Percentiles rank a stretch among this genome's conserved stretches.
Evolutionary conservation across 2,113 vertebrate genomes (phyloP).

Genomic region (Amphiprion percula): DNA sequence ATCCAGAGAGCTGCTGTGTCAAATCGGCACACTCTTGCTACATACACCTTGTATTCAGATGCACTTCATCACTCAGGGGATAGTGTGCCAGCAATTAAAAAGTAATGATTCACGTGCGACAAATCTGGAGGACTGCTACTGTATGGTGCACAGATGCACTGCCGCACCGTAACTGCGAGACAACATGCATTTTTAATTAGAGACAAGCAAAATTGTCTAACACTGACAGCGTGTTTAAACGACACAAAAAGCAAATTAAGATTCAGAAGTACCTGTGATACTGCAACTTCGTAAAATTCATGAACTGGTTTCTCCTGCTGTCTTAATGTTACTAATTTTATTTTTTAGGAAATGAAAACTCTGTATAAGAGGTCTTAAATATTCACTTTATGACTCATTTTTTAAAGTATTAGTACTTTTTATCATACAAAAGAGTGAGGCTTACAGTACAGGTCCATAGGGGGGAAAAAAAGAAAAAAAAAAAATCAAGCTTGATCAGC

Average conservation of each 20-base stretch:
- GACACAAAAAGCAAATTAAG: neutral
- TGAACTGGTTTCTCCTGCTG: too few species aligned
- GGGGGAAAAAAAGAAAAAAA: too few species aligned
- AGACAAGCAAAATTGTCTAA: neutral
- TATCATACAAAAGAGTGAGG: too few species aligned
- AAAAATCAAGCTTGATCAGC: too few species aligned
- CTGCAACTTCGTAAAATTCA: too few species aligned
- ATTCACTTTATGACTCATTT: too few species aligned
- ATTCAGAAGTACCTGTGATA: neutral
- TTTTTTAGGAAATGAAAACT: too few species aligned
- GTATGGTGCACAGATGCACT: slow-evolving; percentile 15
- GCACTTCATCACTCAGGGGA: slow-evolving; percentile 71
- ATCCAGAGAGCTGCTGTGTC: slow-evolving; percentile 65
- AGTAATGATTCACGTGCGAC: slow-evolving; percentile 64
- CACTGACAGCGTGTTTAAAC: neutral
- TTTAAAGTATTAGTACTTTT: too few species aligned
- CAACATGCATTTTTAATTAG: slow-evolving; percentile 39
- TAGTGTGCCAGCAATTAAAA: slow-evolving; percentile 74
- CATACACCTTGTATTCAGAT: slow-evolving; percentile 70
- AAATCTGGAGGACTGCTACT: slow-evolving; percentile 24
- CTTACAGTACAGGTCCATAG: too few species aligned
- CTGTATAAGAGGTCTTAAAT: too few species aligned
- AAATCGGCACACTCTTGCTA: slow-evolving; percentile 60
- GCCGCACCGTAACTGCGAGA: slow-evolving; percentile 16
- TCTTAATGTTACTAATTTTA: too few species aligned